These are phyloP conservation scores for Amiota minor DNA, from an alignment of 2,888 invertebrate genomes.

Conservation along the genomic window DNA sequence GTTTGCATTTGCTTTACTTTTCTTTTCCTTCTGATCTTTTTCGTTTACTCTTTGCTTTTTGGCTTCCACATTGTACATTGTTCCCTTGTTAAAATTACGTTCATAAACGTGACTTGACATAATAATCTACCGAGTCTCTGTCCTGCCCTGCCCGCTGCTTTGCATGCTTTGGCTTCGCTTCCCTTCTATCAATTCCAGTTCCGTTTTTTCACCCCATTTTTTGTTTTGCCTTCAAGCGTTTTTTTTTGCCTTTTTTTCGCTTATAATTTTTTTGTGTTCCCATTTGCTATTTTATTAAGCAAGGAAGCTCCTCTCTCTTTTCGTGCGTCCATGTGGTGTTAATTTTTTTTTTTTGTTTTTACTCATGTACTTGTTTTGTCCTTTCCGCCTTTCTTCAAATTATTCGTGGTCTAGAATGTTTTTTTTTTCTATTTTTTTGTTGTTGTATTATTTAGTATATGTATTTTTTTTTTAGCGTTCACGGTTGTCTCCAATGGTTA, in stretches of 20 bases:
- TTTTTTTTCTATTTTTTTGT: constrained; percentile 7
- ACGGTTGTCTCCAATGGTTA: not conserved
- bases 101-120: constrained; percentile 73
- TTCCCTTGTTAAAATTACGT: constrained; percentile 65
- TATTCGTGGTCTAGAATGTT: not conserved
- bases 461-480: not conserved
- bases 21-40: constrained; percentile 8
- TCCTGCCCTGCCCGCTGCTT: constrained; percentile 19
- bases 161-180: constrained; percentile 48
- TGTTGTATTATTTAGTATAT: not conserved
- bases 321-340: constrained; percentile 54
- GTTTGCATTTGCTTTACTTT: constrained; percentile 37
- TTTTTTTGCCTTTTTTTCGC: constrained; percentile 10
- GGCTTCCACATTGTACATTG: constrained; percentile 12
- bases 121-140: constrained; percentile 63
- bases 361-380: constrained; percentile 36
- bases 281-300: constrained; percentile 18
- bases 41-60: constrained; percentile 1
- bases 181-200: constrained; percentile 40
- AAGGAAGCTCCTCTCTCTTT: constrained; percentile 22
- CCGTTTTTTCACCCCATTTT: constrained; percentile 37
- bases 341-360: constrained; percentile 53
- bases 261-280: constrained; percentile 12
- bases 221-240: constrained; percentile 31
- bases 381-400: constrained; percentile 31